phyloP scores from a whole-genome alignment of 2,113 vertebrate species.

The Pollachius pollachius region DNA sequence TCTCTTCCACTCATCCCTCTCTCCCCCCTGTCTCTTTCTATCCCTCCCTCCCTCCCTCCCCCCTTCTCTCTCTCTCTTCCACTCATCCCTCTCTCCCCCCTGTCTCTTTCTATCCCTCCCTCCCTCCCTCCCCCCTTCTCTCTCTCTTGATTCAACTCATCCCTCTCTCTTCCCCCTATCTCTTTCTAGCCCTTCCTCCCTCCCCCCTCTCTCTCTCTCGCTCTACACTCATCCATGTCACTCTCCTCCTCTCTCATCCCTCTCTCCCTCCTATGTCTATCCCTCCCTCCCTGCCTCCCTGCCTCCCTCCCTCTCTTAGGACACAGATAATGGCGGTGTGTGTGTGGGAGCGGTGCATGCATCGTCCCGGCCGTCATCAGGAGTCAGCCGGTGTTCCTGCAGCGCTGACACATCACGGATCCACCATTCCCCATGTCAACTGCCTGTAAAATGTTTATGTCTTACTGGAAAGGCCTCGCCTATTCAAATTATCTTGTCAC shows the following conservation, averaged over 20 bases:
- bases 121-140: too few relatives aligned
- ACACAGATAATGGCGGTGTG: constrained; percentile 23
- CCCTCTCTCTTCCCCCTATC: too few relatives aligned
- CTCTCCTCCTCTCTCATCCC: background rate
- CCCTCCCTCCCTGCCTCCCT: background rate
- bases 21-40: too few relatives aligned
- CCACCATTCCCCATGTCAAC: constrained; percentile 75
- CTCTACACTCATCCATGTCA: background rate
- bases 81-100: too few relatives aligned
- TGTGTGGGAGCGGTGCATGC: constrained; percentile 14
- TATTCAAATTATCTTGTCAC: constrained; percentile 79
- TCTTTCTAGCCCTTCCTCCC: too few relatives aligned
- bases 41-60: too few relatives aligned
- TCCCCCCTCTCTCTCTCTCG: too few relatives aligned
- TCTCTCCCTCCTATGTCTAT: background rate
- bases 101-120: too few relatives aligned
- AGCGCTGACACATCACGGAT: constrained; percentile 62
- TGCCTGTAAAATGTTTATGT: constrained; percentile 76
- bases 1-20: too few relatives aligned
- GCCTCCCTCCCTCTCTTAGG: background rate
- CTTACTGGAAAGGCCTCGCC: constrained; percentile 70
- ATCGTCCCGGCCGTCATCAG: constrained; percentile 41
- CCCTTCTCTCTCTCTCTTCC: too few relatives aligned
- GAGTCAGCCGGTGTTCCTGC: constrained; percentile 53
- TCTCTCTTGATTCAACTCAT: too few relatives aligned